Conservation (phyloP, 2,797 vertebrate genomes). For the Falco novaeseelandiae region DNA sequence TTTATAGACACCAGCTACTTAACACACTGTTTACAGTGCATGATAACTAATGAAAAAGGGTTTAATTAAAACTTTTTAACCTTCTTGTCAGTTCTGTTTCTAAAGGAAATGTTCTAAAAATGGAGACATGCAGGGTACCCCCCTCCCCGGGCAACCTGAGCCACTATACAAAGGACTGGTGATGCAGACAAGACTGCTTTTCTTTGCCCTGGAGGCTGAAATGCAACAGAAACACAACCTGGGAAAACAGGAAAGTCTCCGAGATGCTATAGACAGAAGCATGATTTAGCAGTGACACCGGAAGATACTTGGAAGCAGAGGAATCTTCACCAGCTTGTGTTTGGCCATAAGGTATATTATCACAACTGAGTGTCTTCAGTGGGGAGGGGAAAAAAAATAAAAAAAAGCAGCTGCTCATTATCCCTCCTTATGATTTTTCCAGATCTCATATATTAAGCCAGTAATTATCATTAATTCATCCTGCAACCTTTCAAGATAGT, state of each 20-base stretch:
- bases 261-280: not conserved
- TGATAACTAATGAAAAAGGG: not conserved
- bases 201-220: not conserved
- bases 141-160: not conserved
- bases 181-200: not conserved
- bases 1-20: not conserved
- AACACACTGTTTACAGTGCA: not conserved
- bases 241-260: not conserved
- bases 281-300: not conserved
- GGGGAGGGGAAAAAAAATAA: not conserved
- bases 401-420: not conserved
- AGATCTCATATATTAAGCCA: not conserved
- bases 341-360: not conserved
- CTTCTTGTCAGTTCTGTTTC: not conserved
- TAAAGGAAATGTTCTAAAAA: not conserved
- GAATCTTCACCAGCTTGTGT: not conserved
- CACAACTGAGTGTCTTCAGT: not conserved
- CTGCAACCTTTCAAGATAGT: not conserved
- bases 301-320: not conserved
- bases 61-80: not conserved
- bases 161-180: not conserved
- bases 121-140: not conserved
- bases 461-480: not conserved
- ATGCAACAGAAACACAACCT: not conserved
- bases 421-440: not conserved